A percentile compares a stretch with the other conserved stretches of the same genome.
These are phyloP conservation scores for Xylota sylvarum DNA, from an alignment of 2,888 invertebrate genomes.

Conservation along the genomic window DNA sequence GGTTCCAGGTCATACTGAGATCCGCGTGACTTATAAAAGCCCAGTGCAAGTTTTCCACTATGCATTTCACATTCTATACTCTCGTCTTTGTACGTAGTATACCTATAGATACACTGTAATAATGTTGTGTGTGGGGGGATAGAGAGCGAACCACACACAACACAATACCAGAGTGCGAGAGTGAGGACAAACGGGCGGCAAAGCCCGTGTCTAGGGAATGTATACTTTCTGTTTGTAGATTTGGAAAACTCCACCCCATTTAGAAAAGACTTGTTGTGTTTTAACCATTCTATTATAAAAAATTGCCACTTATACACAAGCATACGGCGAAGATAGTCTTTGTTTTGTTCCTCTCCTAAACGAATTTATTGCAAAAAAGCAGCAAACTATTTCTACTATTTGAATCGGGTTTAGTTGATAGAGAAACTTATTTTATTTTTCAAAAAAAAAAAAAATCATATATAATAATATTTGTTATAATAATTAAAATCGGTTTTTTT, in stretches of 20 bases:
- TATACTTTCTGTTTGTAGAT: constrained; percentile 49
- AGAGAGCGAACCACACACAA: constrained; percentile 51
- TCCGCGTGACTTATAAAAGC: constrained; percentile 83
- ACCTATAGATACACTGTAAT: constrained; percentile 17
- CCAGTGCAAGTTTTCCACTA: constrained; percentile 75
- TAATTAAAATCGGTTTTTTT: constrained; percentile 6
- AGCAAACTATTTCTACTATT: background rate
- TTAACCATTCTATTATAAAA: constrained; percentile 51
- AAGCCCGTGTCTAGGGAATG: constrained; percentile 52
- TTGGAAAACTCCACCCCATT: constrained; percentile 76
- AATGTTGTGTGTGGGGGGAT: constrained; percentile 43
- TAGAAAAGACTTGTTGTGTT: constrained; percentile 73
- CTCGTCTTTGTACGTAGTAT: constrained; percentile 29
- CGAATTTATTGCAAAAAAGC: too few relatives aligned
- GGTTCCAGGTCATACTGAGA: constrained; percentile 84
- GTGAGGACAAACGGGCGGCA: constrained; percentile 43
- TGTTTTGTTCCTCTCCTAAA: background rate
- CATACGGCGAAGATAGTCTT: constrained; percentile 53
- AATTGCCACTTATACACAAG: constrained; percentile 58
- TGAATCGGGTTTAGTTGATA: constrained; percentile 33
- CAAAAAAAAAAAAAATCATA: constrained; percentile 35
- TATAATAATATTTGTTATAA: constrained; percentile 31
- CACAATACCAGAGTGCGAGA: constrained; percentile 46
- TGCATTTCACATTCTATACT: constrained; percentile 72
- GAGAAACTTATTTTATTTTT: background rate